Evolutionary conservation across 1,140 invertebrate species (phyloP).

Genomic region (Eciton burchellii): DNA sequence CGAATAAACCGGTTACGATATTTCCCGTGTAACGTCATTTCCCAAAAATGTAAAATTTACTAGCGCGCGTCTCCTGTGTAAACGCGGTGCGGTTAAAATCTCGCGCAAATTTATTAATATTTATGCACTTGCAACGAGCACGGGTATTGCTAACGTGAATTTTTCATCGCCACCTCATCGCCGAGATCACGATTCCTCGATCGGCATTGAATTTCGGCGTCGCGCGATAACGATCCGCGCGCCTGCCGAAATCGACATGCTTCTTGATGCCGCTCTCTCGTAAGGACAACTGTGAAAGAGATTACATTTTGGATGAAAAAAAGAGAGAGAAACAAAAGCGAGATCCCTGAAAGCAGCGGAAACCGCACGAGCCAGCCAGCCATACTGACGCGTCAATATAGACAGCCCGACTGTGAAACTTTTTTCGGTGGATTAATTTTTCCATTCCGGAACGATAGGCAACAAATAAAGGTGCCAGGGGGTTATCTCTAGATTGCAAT

Average conservation of each 20-base stretch:
- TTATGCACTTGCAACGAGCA: slow-evolving; percentile 5
- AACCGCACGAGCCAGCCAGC: slow-evolving; percentile 31
- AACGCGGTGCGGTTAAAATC: slow-evolving; percentile 32
- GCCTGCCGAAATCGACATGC: neutral
- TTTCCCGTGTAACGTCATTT: slow-evolving; percentile 35
- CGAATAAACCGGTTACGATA: slow-evolving; percentile 3
- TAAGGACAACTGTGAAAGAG: slow-evolving; percentile 1
- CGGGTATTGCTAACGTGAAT: slow-evolving; percentile 9
- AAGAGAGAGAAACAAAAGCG: too few species aligned
- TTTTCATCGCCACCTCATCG: slow-evolving; percentile 29
- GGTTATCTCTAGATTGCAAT: neutral
- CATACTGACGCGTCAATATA: slow-evolving; percentile 51
- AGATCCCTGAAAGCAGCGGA: slow-evolving; percentile 28
- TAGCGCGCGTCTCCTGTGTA: neutral
- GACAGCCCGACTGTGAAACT: slow-evolving; percentile 51
- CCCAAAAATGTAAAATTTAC: slow-evolving; percentile 32
- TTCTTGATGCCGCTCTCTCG: neutral
- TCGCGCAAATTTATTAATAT: slow-evolving; percentile 34
- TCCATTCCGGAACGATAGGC: slow-evolving; percentile 32
- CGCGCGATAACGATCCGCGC: neutral
- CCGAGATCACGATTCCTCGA: neutral
- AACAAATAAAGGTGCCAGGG: slow-evolving; percentile 46
- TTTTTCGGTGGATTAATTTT: slow-evolving; percentile 57
- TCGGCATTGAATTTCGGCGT: neutral
- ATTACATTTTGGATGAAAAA: slow-evolving; percentile 22